Conservation (phyloP, 2,888 invertebrate species). For the Ennomos quercinarius region DNA sequence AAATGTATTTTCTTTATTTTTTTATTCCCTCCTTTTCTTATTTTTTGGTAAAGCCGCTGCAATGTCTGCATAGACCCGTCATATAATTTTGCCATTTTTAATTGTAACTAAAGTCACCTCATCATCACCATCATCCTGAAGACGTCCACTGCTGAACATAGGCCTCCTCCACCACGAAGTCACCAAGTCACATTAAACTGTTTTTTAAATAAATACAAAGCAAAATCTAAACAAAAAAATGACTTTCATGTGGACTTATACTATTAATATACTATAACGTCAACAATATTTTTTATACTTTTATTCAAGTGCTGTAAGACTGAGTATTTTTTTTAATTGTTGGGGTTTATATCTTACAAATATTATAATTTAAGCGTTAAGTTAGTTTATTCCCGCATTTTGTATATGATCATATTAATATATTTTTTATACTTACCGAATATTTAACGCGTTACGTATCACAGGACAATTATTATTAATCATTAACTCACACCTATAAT, state of each 20-base stretch:
- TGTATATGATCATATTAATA: constrained; percentile 8
- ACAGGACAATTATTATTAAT: no score
- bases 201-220: constrained; percentile 29
- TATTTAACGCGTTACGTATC: background rate
- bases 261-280: no score
- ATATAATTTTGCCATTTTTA: constrained; percentile 4
- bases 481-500: no score
- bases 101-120: constrained; percentile 32
- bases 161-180: no score
- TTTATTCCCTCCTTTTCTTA: no score
- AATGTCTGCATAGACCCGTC: background rate
- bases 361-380: constrained; percentile 34
- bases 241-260: constrained; percentile 28
- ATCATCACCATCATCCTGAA: no score
- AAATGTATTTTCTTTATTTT: no score
- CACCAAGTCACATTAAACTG: constrained; percentile 50
- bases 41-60: background rate
- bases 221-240: constrained; percentile 16
- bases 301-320: constrained; percentile 49
- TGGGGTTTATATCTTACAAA: constrained; percentile 34
- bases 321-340: constrained; percentile 47
- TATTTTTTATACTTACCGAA: background rate
- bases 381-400: constrained; percentile 34
- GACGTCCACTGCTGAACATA: no score
- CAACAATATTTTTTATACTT: constrained; percentile 34